A percentile compares a stretch with the other conserved stretches of the same genome.
Evolutionary conservation across 2,888 invertebrate species (phyloP).

Genomic region (Tipula lateralis): DNA sequence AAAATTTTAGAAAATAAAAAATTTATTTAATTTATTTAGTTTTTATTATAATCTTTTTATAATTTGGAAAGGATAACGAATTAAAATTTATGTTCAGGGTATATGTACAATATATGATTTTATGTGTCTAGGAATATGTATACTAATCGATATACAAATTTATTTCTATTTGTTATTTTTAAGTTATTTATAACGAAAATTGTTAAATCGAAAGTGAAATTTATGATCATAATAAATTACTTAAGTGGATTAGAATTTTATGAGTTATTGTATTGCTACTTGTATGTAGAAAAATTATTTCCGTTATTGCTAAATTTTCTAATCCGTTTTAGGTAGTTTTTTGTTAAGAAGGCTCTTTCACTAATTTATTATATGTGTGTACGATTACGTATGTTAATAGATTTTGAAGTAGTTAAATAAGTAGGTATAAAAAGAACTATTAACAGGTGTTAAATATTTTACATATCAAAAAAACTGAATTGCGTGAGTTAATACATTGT

Average conservation of each 20-base stretch:
- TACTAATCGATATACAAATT: neutral
- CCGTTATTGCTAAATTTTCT: neutral
- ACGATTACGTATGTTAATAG: no score
- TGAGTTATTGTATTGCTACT: neutral
- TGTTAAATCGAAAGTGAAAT: slow-evolving; percentile 6
- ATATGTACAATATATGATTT: neutral
- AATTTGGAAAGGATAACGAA: slow-evolving; percentile 11
- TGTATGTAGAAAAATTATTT: neutral
- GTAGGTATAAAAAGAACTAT: no score
- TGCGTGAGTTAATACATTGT: no score
- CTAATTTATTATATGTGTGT: neutral
- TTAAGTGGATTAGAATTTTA: slow-evolving; percentile 9
- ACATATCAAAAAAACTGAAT: no score
- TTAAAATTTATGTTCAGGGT: neutral
- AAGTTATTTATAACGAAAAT: neutral
- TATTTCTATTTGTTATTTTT: neutral
- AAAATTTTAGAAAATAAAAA: neutral
- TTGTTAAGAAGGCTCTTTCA: neutral
- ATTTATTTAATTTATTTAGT: slow-evolving; percentile 7
- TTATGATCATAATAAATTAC: neutral
- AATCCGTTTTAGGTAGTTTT: neutral
- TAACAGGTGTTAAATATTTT: no score
- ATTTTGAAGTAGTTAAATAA: no score
- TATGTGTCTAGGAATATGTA: neutral
- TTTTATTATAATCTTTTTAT: slow-evolving; percentile 19